Conservation (phyloP, 2,113 vertebrate species). For the Cyphotilapia sp. region DNA sequence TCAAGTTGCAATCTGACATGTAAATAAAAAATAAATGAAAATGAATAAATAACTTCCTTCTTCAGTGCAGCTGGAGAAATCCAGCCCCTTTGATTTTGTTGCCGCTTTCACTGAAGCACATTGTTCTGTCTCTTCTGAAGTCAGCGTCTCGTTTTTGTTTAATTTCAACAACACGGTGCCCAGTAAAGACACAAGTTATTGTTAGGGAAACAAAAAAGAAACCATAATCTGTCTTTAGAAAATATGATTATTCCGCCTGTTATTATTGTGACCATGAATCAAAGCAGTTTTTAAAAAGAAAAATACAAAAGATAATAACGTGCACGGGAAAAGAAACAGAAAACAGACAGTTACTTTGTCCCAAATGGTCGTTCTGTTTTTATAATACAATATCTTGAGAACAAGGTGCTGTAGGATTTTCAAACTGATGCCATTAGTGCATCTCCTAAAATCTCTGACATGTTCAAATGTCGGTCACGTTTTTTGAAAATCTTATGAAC, state of each 20-base stretch:
- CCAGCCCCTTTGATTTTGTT: neutral
- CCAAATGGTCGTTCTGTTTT: neutral
- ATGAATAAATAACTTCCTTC: neutral
- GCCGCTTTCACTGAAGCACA: neutral
- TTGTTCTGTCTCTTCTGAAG: slow-evolving; percentile 1
- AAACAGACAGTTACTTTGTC: neutral
- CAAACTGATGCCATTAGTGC: neutral
- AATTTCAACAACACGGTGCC: neutral
- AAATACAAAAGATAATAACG: neutral
- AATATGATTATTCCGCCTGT: neutral
- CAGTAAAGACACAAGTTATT: neutral
- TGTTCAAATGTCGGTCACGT: neutral
- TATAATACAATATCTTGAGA: neutral
- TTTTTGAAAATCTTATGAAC: neutral
- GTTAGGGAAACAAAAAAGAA: neutral
- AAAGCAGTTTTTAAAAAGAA: neutral
- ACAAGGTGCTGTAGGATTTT: neutral
- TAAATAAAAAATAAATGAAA: neutral
- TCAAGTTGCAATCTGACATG: neutral
- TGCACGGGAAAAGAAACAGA: neutral
- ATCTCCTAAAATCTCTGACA: neutral
- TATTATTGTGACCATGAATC: neutral
- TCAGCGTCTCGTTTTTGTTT: neutral
- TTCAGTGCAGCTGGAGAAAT: neutral
- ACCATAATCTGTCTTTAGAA: slow-evolving; percentile 1